Percentiles rank a stretch among this genome's conserved stretches.
These are phyloP conservation scores for Smutsia gigantea DNA, from an alignment of 2,797 vertebrate genomes.

Conservation along the genomic window DNA sequence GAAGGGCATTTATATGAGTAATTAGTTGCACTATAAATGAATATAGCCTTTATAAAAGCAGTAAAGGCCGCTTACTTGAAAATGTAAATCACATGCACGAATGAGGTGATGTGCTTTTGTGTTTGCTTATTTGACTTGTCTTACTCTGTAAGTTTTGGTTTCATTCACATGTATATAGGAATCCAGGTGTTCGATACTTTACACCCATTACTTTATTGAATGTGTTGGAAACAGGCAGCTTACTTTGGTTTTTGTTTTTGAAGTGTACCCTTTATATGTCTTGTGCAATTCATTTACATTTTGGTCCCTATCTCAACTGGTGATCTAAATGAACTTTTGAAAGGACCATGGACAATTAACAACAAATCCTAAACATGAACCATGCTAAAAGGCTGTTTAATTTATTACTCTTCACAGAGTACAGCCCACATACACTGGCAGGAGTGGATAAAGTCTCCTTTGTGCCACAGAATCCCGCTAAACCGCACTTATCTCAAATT, in stretches of 20 bases:
- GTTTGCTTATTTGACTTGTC: not conserved
- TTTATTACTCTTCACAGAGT: not conserved
- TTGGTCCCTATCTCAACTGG: not conserved
- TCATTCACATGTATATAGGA: not conserved
- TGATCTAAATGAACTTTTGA: constrained; percentile 41
- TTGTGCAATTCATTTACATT: not conserved
- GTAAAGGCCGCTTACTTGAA: not conserved
- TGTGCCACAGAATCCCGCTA: constrained; percentile 73
- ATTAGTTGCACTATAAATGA: constrained; percentile 18
- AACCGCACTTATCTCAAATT: constrained; percentile 68
- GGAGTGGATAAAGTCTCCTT: constrained; percentile 39
- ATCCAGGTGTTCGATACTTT: not conserved
- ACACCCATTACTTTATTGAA: not conserved
- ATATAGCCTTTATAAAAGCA: constrained; percentile 23
- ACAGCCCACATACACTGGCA: not conserved
- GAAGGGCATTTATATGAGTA: constrained; percentile 63
- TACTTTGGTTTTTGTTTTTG: constrained; percentile 49
- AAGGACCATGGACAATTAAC: not conserved
- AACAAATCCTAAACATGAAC: constrained; percentile 30
- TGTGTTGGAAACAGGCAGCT: constrained; percentile 33
- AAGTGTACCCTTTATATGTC: not conserved
- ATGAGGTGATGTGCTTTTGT: not conserved
- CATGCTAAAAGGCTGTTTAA: not conserved
- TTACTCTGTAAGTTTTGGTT: not conserved
- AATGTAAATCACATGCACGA: not conserved